These are phyloP conservation scores for Spheniscus humboldti DNA, from an alignment of 2,797 vertebrate species.

Conservation along the genomic window DNA sequence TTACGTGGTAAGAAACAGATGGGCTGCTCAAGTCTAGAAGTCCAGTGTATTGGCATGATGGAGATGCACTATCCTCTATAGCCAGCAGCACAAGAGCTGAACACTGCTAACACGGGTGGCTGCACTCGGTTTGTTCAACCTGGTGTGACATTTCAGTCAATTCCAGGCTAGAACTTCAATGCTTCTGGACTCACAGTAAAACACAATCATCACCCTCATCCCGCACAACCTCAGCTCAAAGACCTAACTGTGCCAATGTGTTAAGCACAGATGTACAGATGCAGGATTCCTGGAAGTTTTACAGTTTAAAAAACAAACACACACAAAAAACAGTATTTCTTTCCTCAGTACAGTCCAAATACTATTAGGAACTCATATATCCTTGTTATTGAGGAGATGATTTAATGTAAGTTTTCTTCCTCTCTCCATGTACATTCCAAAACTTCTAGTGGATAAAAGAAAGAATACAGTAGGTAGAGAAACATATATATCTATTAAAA, in stretches of 20 bases:
- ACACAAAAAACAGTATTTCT: background rate
- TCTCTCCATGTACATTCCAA: background rate
- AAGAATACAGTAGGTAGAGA: accelerated
- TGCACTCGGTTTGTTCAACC: background rate
- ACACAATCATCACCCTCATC: background rate
- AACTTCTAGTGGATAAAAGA: background rate
- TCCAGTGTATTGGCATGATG: accelerated
- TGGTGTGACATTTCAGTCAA: background rate
- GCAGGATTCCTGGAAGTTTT: background rate
- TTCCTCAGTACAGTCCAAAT: background rate
- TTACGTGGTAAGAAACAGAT: accelerated
- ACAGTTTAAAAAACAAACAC: background rate
- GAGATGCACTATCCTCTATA: background rate
- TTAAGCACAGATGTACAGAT: background rate
- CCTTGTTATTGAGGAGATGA: background rate
- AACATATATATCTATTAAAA: background rate
- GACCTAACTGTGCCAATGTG: accelerated
- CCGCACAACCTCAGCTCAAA: background rate
- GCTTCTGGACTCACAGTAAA: background rate
- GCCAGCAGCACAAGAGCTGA: background rate
- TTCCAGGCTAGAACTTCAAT: background rate
- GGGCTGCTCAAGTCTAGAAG: accelerated
- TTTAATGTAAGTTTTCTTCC: background rate
- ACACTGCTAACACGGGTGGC: background rate
- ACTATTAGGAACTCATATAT: background rate